A percentile compares a stretch with the other conserved stretches of the same genome.
These are phyloP conservation scores for Misgurnus mizolepis DNA, from an alignment of 2,113 vertebrate species.

Conservation along the genomic window DNA sequence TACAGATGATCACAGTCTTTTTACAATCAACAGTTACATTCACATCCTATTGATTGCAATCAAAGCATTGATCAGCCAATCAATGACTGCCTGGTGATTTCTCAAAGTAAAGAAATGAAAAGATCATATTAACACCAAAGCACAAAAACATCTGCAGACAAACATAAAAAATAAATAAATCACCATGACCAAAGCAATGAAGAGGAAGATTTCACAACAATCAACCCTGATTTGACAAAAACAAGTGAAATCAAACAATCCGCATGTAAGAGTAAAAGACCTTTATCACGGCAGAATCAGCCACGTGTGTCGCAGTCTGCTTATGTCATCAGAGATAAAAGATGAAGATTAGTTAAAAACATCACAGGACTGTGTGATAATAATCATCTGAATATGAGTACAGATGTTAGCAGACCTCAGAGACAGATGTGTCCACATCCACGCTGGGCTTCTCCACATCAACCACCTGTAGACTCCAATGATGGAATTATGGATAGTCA, in stretches of 20 bases:
- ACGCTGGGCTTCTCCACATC: conserved; percentile 73
- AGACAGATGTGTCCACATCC: conserved; percentile 63
- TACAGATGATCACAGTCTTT: background rate
- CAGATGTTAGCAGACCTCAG: conserved; percentile 81
- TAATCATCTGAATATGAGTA: conserved; percentile 2
- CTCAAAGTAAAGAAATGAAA: conserved; percentile 21
- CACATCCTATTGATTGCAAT: background rate
- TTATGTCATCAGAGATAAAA: conserved; percentile 45
- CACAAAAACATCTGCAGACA: conserved; percentile 30
- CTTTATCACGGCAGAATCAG: conserved; percentile 65
- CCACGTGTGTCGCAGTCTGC: conserved; percentile 71
- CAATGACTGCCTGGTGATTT: background rate
- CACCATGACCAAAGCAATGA: conserved; percentile 41
- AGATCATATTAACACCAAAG: conserved; percentile 26
- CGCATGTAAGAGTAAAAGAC: conserved; percentile 42
- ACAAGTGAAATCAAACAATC: background rate
- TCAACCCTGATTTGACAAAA: background rate
- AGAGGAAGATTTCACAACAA: conserved; percentile 45
- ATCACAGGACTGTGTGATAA: background rate
- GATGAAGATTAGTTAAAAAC: conserved; percentile 25
- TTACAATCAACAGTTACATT: conserved; percentile 11
- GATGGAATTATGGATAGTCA: conserved; percentile 72
- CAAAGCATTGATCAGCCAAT: background rate
- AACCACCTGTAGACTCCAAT: conserved; percentile 72
- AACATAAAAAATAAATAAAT: conserved; percentile 31